A percentile compares a stretch with the other conserved stretches of the same genome.
Evolutionary conservation across 2,113 vertebrate species (phyloP).

Genomic region (Ranitomeya variabilis): DNA sequence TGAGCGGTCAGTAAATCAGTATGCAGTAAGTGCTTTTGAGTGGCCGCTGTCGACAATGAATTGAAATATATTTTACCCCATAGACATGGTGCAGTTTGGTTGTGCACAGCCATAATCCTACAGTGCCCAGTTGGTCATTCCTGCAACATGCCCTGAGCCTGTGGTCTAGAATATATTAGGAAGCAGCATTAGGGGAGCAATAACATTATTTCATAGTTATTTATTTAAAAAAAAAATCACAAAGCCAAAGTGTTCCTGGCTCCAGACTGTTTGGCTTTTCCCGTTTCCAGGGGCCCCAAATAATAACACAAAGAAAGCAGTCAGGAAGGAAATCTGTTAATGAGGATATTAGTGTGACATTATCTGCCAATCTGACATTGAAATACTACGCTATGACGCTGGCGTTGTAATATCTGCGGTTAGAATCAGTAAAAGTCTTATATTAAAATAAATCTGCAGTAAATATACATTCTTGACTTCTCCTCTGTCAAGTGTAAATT

Average conservation of each 20-base stretch:
- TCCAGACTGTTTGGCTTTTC: constrained; percentile 51
- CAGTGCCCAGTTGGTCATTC: too few species aligned
- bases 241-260: constrained; percentile 23
- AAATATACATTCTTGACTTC: background rate
- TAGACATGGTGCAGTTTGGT: too few species aligned
- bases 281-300: constrained; percentile 18
- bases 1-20: too few species aligned
- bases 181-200: too few species aligned
- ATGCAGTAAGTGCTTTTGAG: too few species aligned
- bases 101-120: too few species aligned
- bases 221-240: background rate
- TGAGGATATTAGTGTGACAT: constrained; percentile 22
- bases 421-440: background rate
- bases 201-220: too few species aligned
- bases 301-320: constrained; percentile 20
- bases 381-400: background rate
- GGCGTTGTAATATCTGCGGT: background rate
- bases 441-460: background rate
- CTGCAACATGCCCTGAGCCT: too few species aligned
- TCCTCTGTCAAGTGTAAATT: background rate
- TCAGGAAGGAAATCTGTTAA: constrained; percentile 44
- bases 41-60: too few species aligned
- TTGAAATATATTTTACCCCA: too few species aligned
- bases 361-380: background rate
- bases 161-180: too few species aligned